Base-by-base conservation (phyloP, 1,140 invertebrate species). In the Venustaconcha ellipsiformis region DNA sequence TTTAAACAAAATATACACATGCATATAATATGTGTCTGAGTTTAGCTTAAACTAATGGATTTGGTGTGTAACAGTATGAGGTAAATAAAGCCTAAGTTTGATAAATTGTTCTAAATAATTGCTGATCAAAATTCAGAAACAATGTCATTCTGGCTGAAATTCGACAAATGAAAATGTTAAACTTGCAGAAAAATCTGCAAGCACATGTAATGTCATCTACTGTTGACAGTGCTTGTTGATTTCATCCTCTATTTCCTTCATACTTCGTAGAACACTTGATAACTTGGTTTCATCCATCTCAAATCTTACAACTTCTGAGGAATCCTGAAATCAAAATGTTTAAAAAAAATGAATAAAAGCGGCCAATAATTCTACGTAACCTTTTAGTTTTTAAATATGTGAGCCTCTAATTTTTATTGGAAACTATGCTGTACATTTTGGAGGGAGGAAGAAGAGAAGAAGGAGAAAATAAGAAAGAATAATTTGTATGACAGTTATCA, bases 211-310 rank as follows among this genome's bases (percentile, higher is more conserved):
- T 30, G 26, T 30, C 18, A n/a, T 67, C 70, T 57, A 83, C 71
- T 84, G 78, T 74, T 85, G 79, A 75, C 81, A 81, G 74, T 84
- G 80, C 67, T 84, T 83, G 55, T 80, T 80, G 23, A 88, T 87
- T 72, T 86, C 79, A 72, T 83, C 68, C 74, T 87, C 83, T 67
- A 88, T 88, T 56, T 87, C 86, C 65, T 86, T 80, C 83, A 88
- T 83, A 76, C 78, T 86, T 72, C 76, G 60, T 73, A 88, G 74
- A 26, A 88, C 80, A 72, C 71, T 71, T 58, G 70, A 26, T 14
- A 88, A 66, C 69, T 80, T 84, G 8, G 77, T 72, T 67, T 88
- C 87, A 79, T 85, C 84, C 83, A 88, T 84, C 72, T 88, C 87
- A 84, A 88, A 87, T 26, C 83, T 78, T 0, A 88, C 83, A 58